Evolutionary conservation across 1,140 invertebrate genomes (phyloP).

Genomic region (Neelides sp.): DNA sequence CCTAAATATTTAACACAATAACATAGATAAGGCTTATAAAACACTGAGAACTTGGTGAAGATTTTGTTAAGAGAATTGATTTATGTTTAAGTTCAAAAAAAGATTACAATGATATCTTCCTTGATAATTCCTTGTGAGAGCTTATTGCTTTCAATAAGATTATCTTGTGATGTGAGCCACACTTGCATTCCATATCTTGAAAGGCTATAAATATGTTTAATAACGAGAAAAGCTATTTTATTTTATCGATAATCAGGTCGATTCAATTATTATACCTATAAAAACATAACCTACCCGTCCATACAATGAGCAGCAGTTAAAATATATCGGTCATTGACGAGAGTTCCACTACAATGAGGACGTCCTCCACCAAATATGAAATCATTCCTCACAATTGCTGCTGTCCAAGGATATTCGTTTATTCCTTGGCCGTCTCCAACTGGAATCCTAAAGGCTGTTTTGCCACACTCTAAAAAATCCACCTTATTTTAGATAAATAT

Average conservation of each 20-base stretch:
- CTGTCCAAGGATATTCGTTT: constrained; percentile 28
- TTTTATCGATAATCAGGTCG: not conserved
- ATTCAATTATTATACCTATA: not conserved
- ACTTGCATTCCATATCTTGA: constrained; percentile 18
- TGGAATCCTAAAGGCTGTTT: constrained; percentile 21
- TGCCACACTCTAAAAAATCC: constrained; percentile 30
- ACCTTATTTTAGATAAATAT: too few species aligned
- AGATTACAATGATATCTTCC: constrained; percentile 1
- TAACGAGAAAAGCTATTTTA: not conserved
- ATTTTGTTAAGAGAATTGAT: not conserved
- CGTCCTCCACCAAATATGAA: constrained; percentile 25
- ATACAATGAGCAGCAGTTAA: constrained; percentile 26
- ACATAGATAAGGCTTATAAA: not conserved
- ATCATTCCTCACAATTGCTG: constrained; percentile 7
- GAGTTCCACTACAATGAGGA: constrained; percentile 25
- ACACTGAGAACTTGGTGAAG: not conserved
- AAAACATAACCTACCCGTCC: constrained; percentile 18
- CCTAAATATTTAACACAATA: constrained; percentile 8
- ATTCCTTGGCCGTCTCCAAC: constrained; percentile 14
- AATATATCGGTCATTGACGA: constrained; percentile 28
- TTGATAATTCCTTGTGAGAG: not conserved
- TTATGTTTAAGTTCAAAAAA: constrained; percentile 11
- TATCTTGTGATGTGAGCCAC: constrained; percentile 26
- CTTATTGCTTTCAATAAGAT: constrained; percentile 6
- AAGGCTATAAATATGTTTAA: not conserved